Evolutionary conservation across 2,888 invertebrate species (phyloP), one percentile per base, ranked within the genome.

Genomic region (Tanypteryx hageni): DNA sequence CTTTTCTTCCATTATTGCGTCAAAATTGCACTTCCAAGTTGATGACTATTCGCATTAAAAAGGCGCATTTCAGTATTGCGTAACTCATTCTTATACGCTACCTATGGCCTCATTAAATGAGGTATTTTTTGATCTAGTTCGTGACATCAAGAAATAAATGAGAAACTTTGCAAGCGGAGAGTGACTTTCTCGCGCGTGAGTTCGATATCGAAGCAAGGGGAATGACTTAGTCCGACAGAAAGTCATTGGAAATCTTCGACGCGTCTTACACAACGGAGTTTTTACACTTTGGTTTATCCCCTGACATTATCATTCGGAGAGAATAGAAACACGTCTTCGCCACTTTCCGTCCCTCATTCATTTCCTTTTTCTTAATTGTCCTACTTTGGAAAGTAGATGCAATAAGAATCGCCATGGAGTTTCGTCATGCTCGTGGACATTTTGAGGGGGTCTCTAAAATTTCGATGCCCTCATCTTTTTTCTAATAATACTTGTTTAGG

Each of bases 61-160:
- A 3, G 3, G 76, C 11, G 22, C 22, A 27, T 76, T 76, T 27
- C 22, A 22, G 11, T 76, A 5, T 76, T 76, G 76, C 76, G 13
- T 27, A 76, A 76, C 76, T 11, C n/a, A 5, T 68, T 16, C 7
- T 22, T 22, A 27, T 27, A 27, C 76, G 22, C 22, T 76, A 5
- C 27, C 22, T 27, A 27, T 27, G 18, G 1, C 5, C 76, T 76
- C 76, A 76, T 76, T 27, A 27, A 76, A 22, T n/a, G 18, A 27
- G 27, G 76, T 76, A 76, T 76, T 76, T 44, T 76, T 76, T 76
- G 76, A 76, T 76, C 76, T 76, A 76, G 76, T 76, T 76, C 76
- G 76, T 76, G 76, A 76, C 0, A 27, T 27, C 22, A 22, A 76
- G 22, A 76, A 22, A 27, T 76, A 76, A 76, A 76, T 76, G 22